Conservation (phyloP, 2,113 vertebrate genomes). For the Dipodomys merriami region DNA sequence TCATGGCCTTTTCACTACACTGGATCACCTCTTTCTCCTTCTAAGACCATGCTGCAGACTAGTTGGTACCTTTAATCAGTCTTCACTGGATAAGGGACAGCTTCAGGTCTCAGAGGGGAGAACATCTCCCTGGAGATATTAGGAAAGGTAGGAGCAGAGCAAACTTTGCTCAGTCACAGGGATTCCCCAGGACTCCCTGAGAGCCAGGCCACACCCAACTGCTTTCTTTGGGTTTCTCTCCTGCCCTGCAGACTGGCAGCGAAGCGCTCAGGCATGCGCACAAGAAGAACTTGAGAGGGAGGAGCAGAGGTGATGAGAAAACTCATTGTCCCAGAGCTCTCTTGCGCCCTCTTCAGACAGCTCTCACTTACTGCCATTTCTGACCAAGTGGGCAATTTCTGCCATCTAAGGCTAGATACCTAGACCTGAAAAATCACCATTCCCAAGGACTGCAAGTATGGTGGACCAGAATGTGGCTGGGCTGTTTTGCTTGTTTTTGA, state of each 20-base stretch:
- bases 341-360: constrained; percentile 72
- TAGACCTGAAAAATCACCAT: constrained; percentile 35
- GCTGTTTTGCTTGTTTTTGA: background rate
- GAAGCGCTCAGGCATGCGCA: rapidly evolving
- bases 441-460: background rate
- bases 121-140: background rate
- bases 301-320: background rate
- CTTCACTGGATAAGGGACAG: background rate
- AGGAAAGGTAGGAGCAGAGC: background rate
- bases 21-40: background rate
- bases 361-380: background rate
- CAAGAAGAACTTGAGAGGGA: background rate
- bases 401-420: background rate
- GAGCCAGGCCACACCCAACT: constrained; percentile 52
- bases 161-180: constrained; percentile 52
- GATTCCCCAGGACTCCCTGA: constrained; percentile 70
- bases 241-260: background rate
- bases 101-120: background rate
- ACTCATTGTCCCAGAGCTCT: constrained; percentile 53
- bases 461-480: background rate
- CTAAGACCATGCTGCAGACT: background rate
- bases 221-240: background rate
- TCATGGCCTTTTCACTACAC: background rate
- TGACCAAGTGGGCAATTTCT: background rate
- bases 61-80: background rate